Base-by-base conservation (phyloP, 2,888 invertebrate species). In the Calameuta idolon region DNA sequence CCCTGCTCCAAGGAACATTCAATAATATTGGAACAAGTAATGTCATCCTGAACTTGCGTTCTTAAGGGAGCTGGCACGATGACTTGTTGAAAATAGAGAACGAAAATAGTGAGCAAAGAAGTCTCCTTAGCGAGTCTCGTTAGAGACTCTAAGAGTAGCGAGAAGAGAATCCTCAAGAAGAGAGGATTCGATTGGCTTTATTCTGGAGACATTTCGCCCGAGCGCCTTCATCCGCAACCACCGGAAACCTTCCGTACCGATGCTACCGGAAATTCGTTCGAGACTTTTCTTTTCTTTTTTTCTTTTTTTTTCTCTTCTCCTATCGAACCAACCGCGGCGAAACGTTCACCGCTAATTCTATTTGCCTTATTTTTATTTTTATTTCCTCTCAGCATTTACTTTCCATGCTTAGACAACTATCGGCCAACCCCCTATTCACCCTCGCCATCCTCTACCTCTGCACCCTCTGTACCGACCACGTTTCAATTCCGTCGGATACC, bases 291-390 rank as follows among this genome's bases (percentile, higher is more conserved):
- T 71, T 71, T 34, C n/a, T n/a, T n/a, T n/a, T n/a, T n/a, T n/a
- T n/a, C n/a, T 9, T 31, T 71, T 34, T 71, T 71, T 34, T n/a
- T n/a, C n/a, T n/a, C n/a, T n/a, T n/a, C n/a, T n/a, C 34, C 71
- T 71, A 31, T 71, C 31, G 15, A 71, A 71, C 71, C 12, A 71
- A 71, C 33, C 71, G 33, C 79, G 76, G 69, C 75, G 69, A 82
- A 83, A 82, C 79, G 79, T 74, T 75, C 80, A 55, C 79, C 77
- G 77, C 79, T 83, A 84, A 86, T 85, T 85, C 81, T 79, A 84
- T 86, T 85, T 83, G 79, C 75, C 76, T 79, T 79, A 74, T 81
- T 77, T 81, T 79, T 78, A 80, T 79, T 76, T 80, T 80, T 73
- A 37, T 76, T 68, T 79, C 34, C 73, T 74, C 34, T 71, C 73